phyloP scores from a whole-genome alignment of 53 echinoderm and acorn worm genomes.

The Stichopus horrens region DNA sequence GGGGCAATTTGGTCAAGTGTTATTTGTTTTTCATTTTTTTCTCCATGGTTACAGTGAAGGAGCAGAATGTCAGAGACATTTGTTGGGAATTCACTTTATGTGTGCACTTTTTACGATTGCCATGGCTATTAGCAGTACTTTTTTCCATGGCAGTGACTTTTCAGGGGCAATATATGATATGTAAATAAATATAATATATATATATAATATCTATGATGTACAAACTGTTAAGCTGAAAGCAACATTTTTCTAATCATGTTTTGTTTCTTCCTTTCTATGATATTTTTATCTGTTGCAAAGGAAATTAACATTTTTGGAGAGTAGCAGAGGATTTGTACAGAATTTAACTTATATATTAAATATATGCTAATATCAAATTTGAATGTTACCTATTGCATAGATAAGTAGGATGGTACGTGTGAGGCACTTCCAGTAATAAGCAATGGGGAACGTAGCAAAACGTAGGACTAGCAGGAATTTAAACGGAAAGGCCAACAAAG shows the following conservation, averaged over 20 bases:
- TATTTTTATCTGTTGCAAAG: neutral
- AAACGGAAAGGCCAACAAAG: too few species aligned
- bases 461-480: too few species aligned
- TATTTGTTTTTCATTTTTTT: too few species aligned
- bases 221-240: slow-evolving; percentile 18
- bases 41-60: too few species aligned
- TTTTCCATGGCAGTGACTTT: slow-evolving; percentile 28
- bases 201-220: slow-evolving; percentile 17
- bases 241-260: neutral
- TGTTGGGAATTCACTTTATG: neutral
- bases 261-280: neutral
- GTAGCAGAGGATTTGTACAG: neutral
- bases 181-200: slow-evolving; percentile 1
- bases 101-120: slow-evolving; percentile 12
- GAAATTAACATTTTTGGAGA: neutral
- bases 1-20: too few species aligned
- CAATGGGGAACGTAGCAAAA: too few species aligned
- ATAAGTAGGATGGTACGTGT: too few species aligned
- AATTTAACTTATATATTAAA: neutral
- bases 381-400: neutral
- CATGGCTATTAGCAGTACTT: slow-evolving; percentile 37
- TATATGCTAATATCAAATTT: neutral
- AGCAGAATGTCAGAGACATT: too few species aligned
- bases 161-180: slow-evolving; percentile 35
- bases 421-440: too few species aligned